Percentiles rank a stretch among this genome's conserved stretches.
phyloP scores from a whole-genome alignment of 2,888 invertebrate species.

The Oligia strigilis region DNA sequence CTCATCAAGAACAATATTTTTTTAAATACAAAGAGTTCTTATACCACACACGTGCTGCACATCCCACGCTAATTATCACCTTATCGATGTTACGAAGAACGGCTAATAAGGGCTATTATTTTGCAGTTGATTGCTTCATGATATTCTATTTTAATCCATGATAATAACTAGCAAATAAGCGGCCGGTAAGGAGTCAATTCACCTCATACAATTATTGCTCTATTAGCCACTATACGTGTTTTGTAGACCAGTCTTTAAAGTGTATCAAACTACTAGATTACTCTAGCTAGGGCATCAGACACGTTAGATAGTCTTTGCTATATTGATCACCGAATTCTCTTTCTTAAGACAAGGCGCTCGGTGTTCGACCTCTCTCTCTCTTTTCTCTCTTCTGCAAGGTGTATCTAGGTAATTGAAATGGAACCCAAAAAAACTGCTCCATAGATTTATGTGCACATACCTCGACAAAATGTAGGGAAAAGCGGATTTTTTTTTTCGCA shows the following conservation, averaged over 20 bases:
- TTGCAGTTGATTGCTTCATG: constrained; percentile 52
- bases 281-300: neutral
- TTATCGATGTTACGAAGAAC: constrained; percentile 23
- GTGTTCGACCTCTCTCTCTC: neutral
- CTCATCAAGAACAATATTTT: constrained; percentile 1
- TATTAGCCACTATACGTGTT: neutral
- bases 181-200: constrained; percentile 18
- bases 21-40: constrained; percentile 10
- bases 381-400: neutral
- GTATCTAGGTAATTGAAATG: neutral
- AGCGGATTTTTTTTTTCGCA: neutral
- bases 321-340: neutral
- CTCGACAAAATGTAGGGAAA: neutral
- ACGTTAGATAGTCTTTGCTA: neutral
- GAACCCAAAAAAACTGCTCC: neutral
- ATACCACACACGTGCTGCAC: constrained; percentile 31
- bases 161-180: constrained; percentile 38
- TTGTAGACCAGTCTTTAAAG: neutral
- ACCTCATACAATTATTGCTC: neutral
- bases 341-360: too few relatives aligned
- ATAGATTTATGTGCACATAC: neutral
- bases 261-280: neutral
- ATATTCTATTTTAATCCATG: constrained; percentile 34
- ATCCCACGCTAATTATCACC: constrained; percentile 52
- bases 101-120: constrained; percentile 41